Percentiles rank a stretch among this genome's conserved stretches.
These are phyloP conservation scores for Merops nubicus DNA, from an alignment of 2,113 vertebrate species.

Conservation along the genomic window DNA sequence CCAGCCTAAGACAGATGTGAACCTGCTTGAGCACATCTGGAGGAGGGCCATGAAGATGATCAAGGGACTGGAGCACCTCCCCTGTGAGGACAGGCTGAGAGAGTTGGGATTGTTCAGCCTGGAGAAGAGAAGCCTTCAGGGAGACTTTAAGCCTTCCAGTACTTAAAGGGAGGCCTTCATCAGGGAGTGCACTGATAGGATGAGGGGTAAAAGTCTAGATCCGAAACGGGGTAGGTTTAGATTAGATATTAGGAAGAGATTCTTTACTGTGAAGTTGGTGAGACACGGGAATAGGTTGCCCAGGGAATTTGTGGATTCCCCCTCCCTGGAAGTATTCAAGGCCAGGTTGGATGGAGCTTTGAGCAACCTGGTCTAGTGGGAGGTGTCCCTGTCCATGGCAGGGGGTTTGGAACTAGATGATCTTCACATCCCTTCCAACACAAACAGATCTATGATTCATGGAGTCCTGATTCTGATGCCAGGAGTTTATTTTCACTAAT, in stretches of 20 bases:
- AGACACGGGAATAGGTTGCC: background rate
- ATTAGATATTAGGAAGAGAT: background rate
- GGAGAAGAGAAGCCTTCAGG: background rate
- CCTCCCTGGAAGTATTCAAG: background rate
- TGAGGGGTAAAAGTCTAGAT: background rate
- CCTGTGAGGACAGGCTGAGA: background rate
- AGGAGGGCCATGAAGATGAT: background rate
- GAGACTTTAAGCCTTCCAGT: background rate
- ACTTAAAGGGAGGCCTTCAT: background rate
- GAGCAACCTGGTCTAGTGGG: background rate
- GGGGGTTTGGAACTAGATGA: background rate
- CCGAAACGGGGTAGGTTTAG: background rate
- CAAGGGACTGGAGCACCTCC: background rate
- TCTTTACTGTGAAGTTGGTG: background rate
- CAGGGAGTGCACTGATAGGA: background rate
- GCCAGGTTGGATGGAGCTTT: background rate
- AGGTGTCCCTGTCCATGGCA: background rate
- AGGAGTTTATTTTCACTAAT: slow-evolving; percentile 22
- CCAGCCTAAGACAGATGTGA: background rate
- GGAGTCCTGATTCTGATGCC: slow-evolving; percentile 31
- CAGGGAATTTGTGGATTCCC: background rate
- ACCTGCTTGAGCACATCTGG: background rate
- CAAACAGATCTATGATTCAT: background rate
- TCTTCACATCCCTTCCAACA: background rate
- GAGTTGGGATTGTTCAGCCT: background rate